Conservation (phyloP, 2,113 vertebrate genomes). For the Channa maculata region DNA sequence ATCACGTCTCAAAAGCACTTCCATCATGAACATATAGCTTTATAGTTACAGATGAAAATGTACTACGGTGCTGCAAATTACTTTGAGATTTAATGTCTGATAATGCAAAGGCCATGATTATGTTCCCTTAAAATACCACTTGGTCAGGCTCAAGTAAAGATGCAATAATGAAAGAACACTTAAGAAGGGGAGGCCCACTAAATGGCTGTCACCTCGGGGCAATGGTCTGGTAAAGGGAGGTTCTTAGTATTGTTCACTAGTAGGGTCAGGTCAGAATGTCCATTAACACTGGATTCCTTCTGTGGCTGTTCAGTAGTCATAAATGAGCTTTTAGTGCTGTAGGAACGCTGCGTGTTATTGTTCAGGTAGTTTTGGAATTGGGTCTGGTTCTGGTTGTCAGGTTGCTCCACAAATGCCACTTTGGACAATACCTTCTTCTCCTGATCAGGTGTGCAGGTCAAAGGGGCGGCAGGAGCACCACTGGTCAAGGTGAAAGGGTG, state of each 20-base stretch:
- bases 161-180: conserved; percentile 55
- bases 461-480: conserved; percentile 68
- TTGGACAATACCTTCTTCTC: conserved; percentile 85
- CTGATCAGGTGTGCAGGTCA: conserved; percentile 87
- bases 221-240: conserved; percentile 91
- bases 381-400: conserved; percentile 85
- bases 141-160: conserved; percentile 51
- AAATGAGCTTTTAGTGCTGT: conserved; percentile 85
- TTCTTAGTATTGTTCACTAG: conserved; percentile 91
- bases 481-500: conserved; percentile 87
- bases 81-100: conserved; percentile 58
- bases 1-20: conserved; percentile 29
- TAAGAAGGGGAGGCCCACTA: conserved; percentile 76
- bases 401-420: conserved; percentile 85
- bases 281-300: conserved; percentile 82
- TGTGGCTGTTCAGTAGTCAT: conserved; percentile 85
- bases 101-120: conserved; percentile 71
- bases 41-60: conserved; percentile 57
- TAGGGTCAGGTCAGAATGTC: conserved; percentile 89
- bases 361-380: conserved; percentile 96
- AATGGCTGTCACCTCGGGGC: conserved; percentile 86
- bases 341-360: conserved; percentile 89
- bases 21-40: conserved; percentile 56
- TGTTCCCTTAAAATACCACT: conserved; percentile 58
- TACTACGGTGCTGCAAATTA: conserved; percentile 39